These are phyloP conservation scores for Pomatostomus ruficeps DNA, from an alignment of 2,113 vertebrate species.

Conservation along the genomic window DNA sequence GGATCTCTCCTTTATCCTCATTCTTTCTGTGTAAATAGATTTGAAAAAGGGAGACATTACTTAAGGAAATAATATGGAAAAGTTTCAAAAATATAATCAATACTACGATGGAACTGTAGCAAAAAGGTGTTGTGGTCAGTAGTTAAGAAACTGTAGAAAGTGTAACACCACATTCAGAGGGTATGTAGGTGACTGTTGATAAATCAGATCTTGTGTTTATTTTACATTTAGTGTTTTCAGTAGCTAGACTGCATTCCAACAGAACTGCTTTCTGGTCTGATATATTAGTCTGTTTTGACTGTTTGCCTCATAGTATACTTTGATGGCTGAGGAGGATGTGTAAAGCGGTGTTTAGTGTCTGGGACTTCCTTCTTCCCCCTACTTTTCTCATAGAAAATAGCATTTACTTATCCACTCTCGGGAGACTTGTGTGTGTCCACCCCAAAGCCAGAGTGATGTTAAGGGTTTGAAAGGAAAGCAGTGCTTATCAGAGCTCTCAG, in stretches of 20 bases:
- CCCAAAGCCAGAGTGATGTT: background rate
- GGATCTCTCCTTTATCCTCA: background rate
- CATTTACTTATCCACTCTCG: fast-evolving
- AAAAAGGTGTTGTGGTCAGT: background rate
- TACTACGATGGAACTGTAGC: background rate
- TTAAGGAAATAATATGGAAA: background rate
- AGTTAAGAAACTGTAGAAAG: background rate
- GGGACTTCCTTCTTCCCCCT: background rate
- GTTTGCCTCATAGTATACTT: background rate
- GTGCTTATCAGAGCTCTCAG: background rate
- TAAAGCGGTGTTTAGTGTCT: background rate
- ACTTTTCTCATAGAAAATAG: background rate
- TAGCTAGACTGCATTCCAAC: background rate
- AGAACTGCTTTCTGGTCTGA: background rate
- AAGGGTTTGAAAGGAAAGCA: background rate
- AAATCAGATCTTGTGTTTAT: background rate
- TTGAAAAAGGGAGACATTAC: background rate
- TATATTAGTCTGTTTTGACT: background rate
- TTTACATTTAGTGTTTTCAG: background rate
- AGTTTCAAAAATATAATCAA: background rate
- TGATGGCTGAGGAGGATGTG: background rate
- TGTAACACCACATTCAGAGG: background rate
- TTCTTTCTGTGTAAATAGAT: background rate
- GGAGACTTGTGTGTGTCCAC: background rate
- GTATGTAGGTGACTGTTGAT: background rate